These are phyloP conservation scores for Erebia epiphron DNA, from an alignment of 2,888 invertebrate genomes.

Conservation along the genomic window DNA sequence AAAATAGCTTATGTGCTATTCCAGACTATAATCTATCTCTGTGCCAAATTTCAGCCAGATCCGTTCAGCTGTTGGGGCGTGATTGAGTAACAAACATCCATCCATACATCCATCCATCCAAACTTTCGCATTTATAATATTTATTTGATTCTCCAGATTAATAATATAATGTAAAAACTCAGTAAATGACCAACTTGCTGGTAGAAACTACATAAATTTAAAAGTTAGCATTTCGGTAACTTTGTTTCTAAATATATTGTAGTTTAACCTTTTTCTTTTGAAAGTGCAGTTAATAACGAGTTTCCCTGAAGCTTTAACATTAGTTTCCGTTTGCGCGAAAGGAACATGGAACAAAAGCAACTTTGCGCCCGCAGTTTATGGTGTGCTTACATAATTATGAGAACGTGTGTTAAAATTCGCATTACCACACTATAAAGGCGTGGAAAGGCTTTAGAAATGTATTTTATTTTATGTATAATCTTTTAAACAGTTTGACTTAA, in stretches of 20 bases:
- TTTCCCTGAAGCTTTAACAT: constrained; percentile 38
- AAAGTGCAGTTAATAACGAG: constrained; percentile 34
- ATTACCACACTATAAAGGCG: constrained; percentile 19
- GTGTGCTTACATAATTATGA: constrained; percentile 26
- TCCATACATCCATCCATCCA: too few species aligned
- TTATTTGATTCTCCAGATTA: too few species aligned
- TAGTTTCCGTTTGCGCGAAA: constrained; percentile 38
- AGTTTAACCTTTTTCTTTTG: constrained; percentile 32
- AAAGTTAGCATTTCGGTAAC: constrained; percentile 16
- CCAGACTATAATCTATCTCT: too few species aligned
- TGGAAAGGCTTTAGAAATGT: constrained; percentile 6
- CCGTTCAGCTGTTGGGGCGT: too few species aligned
- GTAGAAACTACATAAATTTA: constrained; percentile 8
- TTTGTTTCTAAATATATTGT: constrained; percentile 32
- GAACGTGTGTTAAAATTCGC: constrained; percentile 14
- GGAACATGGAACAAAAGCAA: constrained; percentile 28
- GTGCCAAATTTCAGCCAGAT: too few species aligned
- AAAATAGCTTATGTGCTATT: too few species aligned
- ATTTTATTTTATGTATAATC: too few species aligned
- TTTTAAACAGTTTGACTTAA: too few species aligned
- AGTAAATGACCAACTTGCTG: neutral
- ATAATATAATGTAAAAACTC: neutral
- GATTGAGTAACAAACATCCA: too few species aligned
- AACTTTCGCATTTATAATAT: too few species aligned
- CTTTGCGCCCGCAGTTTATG: constrained; percentile 28